These are phyloP conservation scores for Stictonetta naevosa DNA, from an alignment of 2,113 vertebrate species.

Conservation along the genomic window DNA sequence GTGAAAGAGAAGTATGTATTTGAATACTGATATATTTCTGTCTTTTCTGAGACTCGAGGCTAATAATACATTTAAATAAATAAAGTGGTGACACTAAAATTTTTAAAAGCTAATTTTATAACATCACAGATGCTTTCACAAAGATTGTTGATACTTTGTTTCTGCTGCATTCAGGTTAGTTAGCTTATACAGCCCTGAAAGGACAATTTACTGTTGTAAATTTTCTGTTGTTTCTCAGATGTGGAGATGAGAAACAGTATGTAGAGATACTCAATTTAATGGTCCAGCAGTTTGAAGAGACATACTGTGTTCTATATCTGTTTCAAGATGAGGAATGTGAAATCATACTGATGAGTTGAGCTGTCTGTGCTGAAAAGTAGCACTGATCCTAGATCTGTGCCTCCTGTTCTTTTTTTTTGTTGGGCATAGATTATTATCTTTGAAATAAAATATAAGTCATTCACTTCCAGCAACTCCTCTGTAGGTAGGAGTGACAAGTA, in stretches of 20 bases:
- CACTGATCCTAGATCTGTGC: background rate
- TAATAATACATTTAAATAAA: background rate
- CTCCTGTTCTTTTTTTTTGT: background rate
- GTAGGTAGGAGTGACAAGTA: background rate
- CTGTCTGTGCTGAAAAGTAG: background rate
- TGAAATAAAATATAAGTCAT: background rate
- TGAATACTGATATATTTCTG: background rate
- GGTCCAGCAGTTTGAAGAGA: background rate
- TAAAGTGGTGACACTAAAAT: background rate
- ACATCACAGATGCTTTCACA: background rate
- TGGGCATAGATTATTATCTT: background rate
- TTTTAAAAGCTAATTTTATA: background rate
- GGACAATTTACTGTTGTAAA: background rate
- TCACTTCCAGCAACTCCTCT: background rate
- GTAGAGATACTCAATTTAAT: background rate
- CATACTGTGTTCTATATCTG: background rate
- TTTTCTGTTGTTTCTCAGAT: background rate
- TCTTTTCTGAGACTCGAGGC: background rate
- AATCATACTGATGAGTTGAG: background rate
- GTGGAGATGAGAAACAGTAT: background rate
- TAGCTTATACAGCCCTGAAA: background rate
- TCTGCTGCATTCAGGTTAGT: background rate
- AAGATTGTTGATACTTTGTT: background rate
- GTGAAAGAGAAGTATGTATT: slow-evolving; percentile 89
- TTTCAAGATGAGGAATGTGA: background rate